Base-by-base conservation (phyloP, 2,113 vertebrate genomes). In the Morone chrysops region DNA sequence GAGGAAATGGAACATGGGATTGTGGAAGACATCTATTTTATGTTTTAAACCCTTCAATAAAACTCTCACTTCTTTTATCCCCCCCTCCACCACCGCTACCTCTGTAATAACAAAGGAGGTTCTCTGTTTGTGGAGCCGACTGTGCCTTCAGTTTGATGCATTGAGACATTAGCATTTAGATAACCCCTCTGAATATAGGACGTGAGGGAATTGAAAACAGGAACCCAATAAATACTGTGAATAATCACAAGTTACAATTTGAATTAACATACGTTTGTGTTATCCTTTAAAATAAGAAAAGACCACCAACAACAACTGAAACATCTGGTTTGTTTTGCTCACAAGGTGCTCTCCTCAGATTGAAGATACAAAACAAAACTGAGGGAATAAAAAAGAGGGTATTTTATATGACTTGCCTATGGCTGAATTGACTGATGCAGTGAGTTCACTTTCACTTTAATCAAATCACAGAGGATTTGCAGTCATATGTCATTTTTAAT, bases 131-230 rank as follows among this genome's bases (percentile, higher is more conserved):
- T 80, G 73, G 83, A 87, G 69, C 70, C 53, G 74, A 88, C 83
- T 48, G 80, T 31, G 81, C 81, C 82, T 89, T 83, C 85, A 82
- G 81, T 89, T 85, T 93, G 92, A 93, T 92, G 90, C 91, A 90
- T 80, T 76, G 92, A 87, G 87, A 87, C 93, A 95, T 96, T 96
- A 95, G 95, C 95, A 96, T 96, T 95, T 95, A 95, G 95, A 95
- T 95, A 93, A 95, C 94, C 86, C 89, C 80, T 82, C 78, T 88
- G 91, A 92, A 93, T 88, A 87, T 87, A 48, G 77, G 84, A 89
- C 86, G 71, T 78, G 68, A 80, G 90, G 87, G 92, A 94, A 94
- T 85, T 87, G 83, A 87, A 94, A 90, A 91, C 69, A 85, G 87
- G 82, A 84, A 78, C 59, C 22, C 82, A 92, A 92, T 90, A 94